Percentiles rank a stretch among this genome's conserved stretches.
Evolutionary conservation across 2,113 vertebrate species (phyloP).

Genomic region (Hepsetus odoe): DNA sequence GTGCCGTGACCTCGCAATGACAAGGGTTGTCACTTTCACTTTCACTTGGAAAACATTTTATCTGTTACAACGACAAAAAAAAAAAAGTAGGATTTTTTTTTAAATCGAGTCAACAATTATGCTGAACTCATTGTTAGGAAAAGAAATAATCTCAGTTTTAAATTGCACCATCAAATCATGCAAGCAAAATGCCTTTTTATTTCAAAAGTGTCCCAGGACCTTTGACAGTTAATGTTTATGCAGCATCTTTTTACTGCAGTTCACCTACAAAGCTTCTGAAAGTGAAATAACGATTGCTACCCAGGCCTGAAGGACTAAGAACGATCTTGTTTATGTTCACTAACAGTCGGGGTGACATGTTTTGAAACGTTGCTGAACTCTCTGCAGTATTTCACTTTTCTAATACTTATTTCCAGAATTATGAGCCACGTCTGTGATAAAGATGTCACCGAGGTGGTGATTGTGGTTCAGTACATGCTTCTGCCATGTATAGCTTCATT

Average conservation of each 20-base stretch:
- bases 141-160: no score
- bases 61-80: no score
- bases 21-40: no score
- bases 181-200: no score
- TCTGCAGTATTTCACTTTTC: conserved; percentile 7
- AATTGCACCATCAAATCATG: no score
- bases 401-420: conserved; percentile 34
- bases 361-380: conserved; percentile 19
- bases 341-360: background rate
- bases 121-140: no score
- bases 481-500: conserved; percentile 46
- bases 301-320: no score
- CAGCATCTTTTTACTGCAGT: background rate
- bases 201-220: no score
- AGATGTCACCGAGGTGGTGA: conserved; percentile 2
- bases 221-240: background rate
- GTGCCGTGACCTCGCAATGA: no score
- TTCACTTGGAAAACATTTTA: no score
- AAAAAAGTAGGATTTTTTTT: no score
- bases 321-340: background rate
- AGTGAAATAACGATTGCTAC: background rate
- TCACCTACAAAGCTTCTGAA: background rate
- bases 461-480: conserved; percentile 10
- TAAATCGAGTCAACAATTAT: no score
- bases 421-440: conserved; percentile 44